Conservation (phyloP, 2,113 vertebrate species). For the Mustela nigripes region DNA sequence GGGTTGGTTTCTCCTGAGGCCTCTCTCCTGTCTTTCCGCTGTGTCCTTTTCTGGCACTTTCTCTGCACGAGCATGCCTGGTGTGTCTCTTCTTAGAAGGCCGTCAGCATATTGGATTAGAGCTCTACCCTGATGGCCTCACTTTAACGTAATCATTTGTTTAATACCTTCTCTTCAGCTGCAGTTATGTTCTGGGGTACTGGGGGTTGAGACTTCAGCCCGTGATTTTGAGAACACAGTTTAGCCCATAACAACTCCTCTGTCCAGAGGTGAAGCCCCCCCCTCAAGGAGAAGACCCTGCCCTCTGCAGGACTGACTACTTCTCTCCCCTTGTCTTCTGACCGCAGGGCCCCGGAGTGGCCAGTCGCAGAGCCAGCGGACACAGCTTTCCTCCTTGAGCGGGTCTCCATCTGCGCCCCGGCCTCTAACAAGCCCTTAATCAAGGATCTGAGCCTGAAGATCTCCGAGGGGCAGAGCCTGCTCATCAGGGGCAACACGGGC, state of each 20-base stretch:
- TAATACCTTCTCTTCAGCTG: not conserved
- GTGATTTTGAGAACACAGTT: not conserved
- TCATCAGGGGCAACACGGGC: slow-evolving; percentile 97
- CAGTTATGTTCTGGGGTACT: not conserved
- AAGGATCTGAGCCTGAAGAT: slow-evolving; percentile 94
- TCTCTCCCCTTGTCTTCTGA: not conserved
- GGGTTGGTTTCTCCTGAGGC: not conserved
- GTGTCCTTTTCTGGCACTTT: not conserved
- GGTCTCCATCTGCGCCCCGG: slow-evolving; percentile 91
- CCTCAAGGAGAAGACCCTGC: no score
- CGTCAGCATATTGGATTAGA: not conserved
- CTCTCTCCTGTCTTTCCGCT: not conserved
- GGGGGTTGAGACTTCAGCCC: not conserved
- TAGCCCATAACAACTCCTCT: not conserved
- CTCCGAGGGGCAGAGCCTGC: slow-evolving; percentile 91
- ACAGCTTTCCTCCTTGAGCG: slow-evolving; percentile 93
- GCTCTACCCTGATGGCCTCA: not conserved
- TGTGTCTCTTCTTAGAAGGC: not conserved
- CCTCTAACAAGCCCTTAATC: slow-evolving; percentile 92
- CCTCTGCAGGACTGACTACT: not conserved
- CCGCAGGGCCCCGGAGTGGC: slow-evolving; percentile 83
- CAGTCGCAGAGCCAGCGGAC: slow-evolving; percentile 81
- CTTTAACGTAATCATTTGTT: not conserved
- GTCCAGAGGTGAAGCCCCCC: not conserved
- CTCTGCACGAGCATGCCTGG: not conserved